Percentiles rank a stretch among this genome's conserved stretches.
These are phyloP conservation scores for Nansenia antarctica DNA, from an alignment of 2,113 vertebrate genomes.

Conservation along the genomic window DNA sequence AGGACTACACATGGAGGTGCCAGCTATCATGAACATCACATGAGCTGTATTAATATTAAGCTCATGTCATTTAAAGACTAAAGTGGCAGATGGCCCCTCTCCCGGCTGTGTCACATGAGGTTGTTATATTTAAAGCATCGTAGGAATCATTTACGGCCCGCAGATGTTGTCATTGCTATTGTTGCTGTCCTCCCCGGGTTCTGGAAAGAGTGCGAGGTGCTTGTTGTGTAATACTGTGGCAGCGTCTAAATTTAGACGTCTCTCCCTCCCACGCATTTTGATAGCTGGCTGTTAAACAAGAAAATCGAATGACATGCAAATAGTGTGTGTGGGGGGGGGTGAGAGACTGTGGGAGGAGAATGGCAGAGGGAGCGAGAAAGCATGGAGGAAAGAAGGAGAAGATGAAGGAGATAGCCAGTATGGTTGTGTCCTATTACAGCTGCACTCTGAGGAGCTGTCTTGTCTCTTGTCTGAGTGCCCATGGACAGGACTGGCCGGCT, in stretches of 20 bases:
- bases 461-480: not conserved
- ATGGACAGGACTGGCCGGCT: not conserved
- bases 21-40: not conserved
- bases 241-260: conserved; percentile 54
- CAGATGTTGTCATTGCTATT: conserved; percentile 11
- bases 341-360: conserved; percentile 8
- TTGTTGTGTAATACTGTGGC: conserved; percentile 32
- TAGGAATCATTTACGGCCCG: conserved; percentile 5
- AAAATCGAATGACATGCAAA: conserved; percentile 42
- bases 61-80: not conserved
- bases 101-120: not conserved
- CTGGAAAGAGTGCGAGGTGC: conserved; percentile 15
- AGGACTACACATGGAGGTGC: not conserved
- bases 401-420: not conserved
- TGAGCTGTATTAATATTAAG: not conserved
- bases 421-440: conserved; percentile 2
- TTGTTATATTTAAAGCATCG: not conserved
- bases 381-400: conserved; percentile 8
- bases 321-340: too few relatives aligned
- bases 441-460: not conserved
- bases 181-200: conserved; percentile 22
- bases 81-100: not conserved
- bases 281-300: conserved; percentile 45
- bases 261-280: conserved; percentile 51
- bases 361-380: conserved; percentile 20